A percentile compares a stretch with the other conserved stretches of the same genome.
Evolutionary conservation across 2,888 invertebrate genomes (phyloP).

Genomic region (Trichogramma evanescens): DNA sequence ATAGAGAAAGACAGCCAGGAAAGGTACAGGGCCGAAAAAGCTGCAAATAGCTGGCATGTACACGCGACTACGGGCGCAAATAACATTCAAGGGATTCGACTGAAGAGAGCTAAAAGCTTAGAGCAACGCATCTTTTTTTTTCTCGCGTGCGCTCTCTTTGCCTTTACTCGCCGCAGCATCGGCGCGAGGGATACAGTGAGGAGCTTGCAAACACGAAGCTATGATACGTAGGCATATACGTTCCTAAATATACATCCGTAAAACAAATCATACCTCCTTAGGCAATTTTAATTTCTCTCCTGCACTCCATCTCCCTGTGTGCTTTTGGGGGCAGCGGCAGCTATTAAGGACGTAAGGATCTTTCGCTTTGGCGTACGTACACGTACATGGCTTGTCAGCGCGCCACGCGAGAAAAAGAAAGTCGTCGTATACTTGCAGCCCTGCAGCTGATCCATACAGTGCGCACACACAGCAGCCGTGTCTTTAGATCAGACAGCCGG

Average conservation of each 20-base stretch:
- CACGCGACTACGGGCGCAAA: too few relatives aligned
- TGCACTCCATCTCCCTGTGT: conserved; percentile 40
- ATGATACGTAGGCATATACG: too few relatives aligned
- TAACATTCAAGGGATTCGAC: too few relatives aligned
- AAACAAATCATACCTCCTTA: conserved; percentile 45
- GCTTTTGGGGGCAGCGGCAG: conserved; percentile 25
- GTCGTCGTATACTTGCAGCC: conserved; percentile 32
- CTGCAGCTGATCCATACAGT: conserved; percentile 9
- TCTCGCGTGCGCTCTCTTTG: too few relatives aligned
- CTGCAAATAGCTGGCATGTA: too few relatives aligned
- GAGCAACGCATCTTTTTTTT: not conserved
- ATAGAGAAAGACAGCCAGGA: conserved; percentile 39
- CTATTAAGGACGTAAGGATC: conserved; percentile 45
- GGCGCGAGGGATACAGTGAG: too few relatives aligned
- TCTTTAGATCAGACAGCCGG: conserved; percentile 8
- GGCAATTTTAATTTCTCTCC: conserved; percentile 44
- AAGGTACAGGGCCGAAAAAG: conserved; percentile 35
- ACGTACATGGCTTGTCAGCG: not conserved
- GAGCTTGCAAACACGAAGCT: too few relatives aligned
- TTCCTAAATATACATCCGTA: conserved; percentile 30
- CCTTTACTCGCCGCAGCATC: too few relatives aligned
- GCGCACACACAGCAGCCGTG: conserved; percentile 27
- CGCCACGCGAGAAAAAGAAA: conserved; percentile 14
- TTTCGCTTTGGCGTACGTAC: conserved; percentile 10
- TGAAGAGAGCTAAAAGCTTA: conserved; percentile 39